These are phyloP conservation scores for Engraulis encrasicolus DNA, from an alignment of 2,113 vertebrate genomes.

Conservation along the genomic window DNA sequence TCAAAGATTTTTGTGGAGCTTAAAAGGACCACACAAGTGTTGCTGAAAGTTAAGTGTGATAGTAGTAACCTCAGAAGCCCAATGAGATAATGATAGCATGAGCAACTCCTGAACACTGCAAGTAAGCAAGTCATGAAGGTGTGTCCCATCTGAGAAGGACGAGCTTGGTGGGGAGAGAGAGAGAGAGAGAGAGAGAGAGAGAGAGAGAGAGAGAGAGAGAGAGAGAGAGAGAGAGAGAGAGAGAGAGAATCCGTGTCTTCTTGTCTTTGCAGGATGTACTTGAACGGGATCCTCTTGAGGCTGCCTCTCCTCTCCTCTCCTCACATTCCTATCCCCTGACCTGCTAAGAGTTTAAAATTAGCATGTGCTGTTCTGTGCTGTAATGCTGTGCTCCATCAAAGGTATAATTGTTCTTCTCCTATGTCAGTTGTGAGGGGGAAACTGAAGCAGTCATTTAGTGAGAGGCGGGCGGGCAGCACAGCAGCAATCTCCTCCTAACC, in stretches of 20 bases:
- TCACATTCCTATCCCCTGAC: conserved; percentile 30
- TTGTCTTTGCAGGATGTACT: background rate
- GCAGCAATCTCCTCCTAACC: background rate
- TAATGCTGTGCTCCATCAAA: conserved; percentile 30
- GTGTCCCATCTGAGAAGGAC: too few species aligned
- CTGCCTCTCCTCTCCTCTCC: background rate
- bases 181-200: too few species aligned
- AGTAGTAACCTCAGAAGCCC: background rate
- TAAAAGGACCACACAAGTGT: too few species aligned
- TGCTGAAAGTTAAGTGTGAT: too few species aligned
- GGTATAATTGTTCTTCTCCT: conserved; percentile 2
- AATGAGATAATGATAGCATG: too few species aligned
- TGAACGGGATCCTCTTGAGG: background rate
- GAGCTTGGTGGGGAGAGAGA: too few species aligned
- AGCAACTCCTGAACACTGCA: too few species aligned
- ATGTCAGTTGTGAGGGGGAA: background rate
- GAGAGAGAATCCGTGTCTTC: background rate
- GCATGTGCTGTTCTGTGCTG: background rate
- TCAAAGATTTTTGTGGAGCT: background rate
- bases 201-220: too few species aligned
- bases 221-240: too few species aligned
- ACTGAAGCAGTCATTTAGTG: background rate
- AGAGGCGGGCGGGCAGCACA: too few species aligned
- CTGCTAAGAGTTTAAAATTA: conserved; percentile 36
- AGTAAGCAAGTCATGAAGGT: too few species aligned